These are phyloP conservation scores for Rhopalosiphum nymphaeae DNA, from an alignment of 2,888 invertebrate species.

Conservation along the genomic window DNA sequence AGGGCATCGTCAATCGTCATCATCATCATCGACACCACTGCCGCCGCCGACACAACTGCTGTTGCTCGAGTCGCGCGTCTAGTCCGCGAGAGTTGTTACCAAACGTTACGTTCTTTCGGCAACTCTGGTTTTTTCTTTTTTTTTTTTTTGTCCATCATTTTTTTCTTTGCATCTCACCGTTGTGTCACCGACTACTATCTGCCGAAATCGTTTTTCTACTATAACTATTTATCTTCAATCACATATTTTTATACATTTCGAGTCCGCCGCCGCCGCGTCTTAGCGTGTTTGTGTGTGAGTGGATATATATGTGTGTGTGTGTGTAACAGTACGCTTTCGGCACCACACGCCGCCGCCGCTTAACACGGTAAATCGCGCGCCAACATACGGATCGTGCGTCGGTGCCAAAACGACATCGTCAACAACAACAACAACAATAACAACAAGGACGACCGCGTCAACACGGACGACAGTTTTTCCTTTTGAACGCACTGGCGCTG, in stretches of 20 bases:
- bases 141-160: background rate
- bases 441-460: constrained; percentile 7
- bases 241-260: background rate
- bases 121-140: constrained; percentile 20
- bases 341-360: constrained; percentile 18
- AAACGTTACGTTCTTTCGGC: background rate
- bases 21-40: background rate
- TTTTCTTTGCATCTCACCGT: background rate
- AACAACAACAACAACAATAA: constrained; percentile 19
- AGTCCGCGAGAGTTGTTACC: background rate
- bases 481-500: background rate
- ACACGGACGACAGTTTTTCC: background rate
- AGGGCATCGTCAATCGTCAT: constrained; percentile 19
- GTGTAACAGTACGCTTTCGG: background rate
- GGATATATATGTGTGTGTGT: background rate
- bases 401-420: constrained; percentile 37
- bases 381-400: constrained; percentile 28
- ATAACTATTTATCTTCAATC: background rate
- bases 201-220: background rate
- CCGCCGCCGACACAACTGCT: constrained; percentile 35
- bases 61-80: constrained; percentile 41
- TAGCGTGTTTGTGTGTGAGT: constrained; percentile 10
- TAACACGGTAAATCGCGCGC: constrained; percentile 1
- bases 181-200: background rate
- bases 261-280: background rate